Evolutionary conservation across 2,113 vertebrate genomes (phyloP), one percentile per base, ranked within the genome.

Genomic region (Corythornis vintsioides): DNA sequence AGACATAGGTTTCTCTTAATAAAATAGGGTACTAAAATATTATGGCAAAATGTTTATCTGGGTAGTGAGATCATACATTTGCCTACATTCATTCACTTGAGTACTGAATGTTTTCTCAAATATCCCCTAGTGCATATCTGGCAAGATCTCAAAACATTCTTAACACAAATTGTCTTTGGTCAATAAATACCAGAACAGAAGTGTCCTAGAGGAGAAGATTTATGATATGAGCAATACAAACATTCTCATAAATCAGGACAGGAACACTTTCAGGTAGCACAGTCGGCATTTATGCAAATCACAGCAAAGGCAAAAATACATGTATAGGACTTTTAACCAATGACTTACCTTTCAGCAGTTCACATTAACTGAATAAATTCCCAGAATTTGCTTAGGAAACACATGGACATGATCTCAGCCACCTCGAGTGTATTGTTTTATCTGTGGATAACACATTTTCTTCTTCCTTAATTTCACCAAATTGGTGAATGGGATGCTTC

Each of bases 101-200:
- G 93, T 95, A 97, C 82, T 89, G 87, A 45, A 45, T 95, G 80
- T 96, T 97, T 98, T 95, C 91, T 97, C 93, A 94, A 96, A 98
- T 98, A 98, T 98, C 97, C 97, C 97, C 95, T 97, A 98, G 98
- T 97, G 98, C 97, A 97, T 98, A 96, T 97, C 97, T 99, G 98
- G 98, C 98, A 97, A 95, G 71, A 91, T 97, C 98, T 98, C 98
- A 98, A 98, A 98, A 97, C 96, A 96, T 98, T 98, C 97, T 97
- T 97, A 98, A 98, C 95, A 76, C 97, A 98, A 97, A 97, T 97
- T 98, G 97, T 97, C 96, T 98, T 97, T 98, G 98, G 98, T 98
- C 98, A 98, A 98, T 98, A 98, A 98, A 98, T 98, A 98, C 97
- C 97, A 98, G 97, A 97, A 97, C 94, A 97, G 97, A 98, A 98